Percentiles rank a stretch among this genome's conserved stretches.
These are phyloP conservation scores for Campaea margaritaria DNA, from an alignment of 2,888 invertebrate genomes.

Conservation along the genomic window DNA sequence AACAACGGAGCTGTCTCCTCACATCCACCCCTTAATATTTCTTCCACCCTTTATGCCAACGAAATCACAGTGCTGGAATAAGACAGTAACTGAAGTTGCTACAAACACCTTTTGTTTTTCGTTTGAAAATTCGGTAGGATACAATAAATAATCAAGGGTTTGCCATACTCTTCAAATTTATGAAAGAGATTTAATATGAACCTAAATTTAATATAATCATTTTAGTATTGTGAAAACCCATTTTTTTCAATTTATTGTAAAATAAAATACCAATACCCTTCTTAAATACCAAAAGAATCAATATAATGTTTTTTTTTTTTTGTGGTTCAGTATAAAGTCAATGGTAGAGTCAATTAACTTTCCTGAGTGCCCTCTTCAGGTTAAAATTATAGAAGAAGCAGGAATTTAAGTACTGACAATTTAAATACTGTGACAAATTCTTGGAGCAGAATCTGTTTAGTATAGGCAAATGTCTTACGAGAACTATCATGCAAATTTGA, in stretches of 20 bases:
- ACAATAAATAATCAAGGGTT: not conserved
- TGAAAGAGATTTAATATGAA: too few relatives aligned
- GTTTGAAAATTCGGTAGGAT: not conserved
- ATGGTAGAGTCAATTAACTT: too few relatives aligned
- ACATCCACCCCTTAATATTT: conserved; percentile 65
- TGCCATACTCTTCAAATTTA: not conserved
- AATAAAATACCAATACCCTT: too few relatives aligned
- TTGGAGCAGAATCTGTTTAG: conserved; percentile 55
- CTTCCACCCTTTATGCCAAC: conserved; percentile 58
- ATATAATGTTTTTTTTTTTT: too few relatives aligned
- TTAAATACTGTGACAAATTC: conserved; percentile 37
- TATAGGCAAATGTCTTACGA: conserved; percentile 45
- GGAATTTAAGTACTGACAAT: conserved; percentile 1
- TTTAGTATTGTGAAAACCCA: too few relatives aligned
- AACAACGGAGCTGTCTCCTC: conserved; percentile 59
- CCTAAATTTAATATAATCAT: too few relatives aligned
- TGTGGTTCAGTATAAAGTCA: too few relatives aligned
- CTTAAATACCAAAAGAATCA: too few relatives aligned
- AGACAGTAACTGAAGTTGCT: conserved; percentile 9
- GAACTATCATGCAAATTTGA: conserved; percentile 37
- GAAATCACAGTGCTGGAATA: conserved; percentile 31
- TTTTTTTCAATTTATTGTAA: too few relatives aligned
- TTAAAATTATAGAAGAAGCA: not conserved
- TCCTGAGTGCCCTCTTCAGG: too few relatives aligned
- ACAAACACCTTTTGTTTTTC: not conserved